phyloP scores from a whole-genome alignment of 2,113 vertebrate genomes.

The Pogonocichla stellata region DNA sequence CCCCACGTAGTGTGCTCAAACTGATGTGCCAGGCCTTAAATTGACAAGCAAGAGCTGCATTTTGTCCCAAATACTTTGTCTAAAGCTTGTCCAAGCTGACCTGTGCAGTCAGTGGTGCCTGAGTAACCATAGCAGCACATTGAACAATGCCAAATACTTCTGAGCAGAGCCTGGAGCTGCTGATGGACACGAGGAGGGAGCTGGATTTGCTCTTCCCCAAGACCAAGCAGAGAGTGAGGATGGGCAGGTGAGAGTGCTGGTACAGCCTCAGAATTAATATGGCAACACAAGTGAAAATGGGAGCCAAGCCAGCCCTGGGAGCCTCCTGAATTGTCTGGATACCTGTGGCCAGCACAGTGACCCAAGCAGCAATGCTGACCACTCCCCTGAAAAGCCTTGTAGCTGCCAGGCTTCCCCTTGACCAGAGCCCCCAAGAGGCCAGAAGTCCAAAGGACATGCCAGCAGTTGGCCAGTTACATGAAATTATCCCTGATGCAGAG shows the following conservation, averaged over 20 bases:
- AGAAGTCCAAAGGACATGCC: fast-evolving
- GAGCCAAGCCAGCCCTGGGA: background rate
- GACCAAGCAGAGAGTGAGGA: fast-evolving
- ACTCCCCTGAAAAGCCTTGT: background rate
- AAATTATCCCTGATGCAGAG: background rate
- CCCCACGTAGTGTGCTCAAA: background rate
- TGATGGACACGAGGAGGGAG: background rate
- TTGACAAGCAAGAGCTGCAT: background rate
- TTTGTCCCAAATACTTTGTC: slow-evolving; percentile 41
- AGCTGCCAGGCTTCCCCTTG: background rate
- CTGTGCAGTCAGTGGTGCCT: background rate
- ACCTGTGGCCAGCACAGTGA: background rate
- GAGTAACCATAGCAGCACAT: slow-evolving; percentile 70
- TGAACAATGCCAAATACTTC: slow-evolving; percentile 39
- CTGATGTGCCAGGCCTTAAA: background rate
- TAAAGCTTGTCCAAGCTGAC: slow-evolving; percentile 48
- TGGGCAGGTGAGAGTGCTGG: background rate
- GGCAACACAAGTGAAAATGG: background rate
- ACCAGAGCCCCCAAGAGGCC: background rate
- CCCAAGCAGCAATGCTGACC: background rate
- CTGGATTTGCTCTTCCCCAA: background rate
- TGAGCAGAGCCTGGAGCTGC: background rate
- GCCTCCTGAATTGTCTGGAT: background rate
- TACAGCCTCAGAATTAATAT: background rate
- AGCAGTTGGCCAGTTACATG: background rate